Evolutionary conservation across 2,113 vertebrate genomes (phyloP), one percentile per base, ranked within the genome.

Genomic region (Epinephelus moara): DNA sequence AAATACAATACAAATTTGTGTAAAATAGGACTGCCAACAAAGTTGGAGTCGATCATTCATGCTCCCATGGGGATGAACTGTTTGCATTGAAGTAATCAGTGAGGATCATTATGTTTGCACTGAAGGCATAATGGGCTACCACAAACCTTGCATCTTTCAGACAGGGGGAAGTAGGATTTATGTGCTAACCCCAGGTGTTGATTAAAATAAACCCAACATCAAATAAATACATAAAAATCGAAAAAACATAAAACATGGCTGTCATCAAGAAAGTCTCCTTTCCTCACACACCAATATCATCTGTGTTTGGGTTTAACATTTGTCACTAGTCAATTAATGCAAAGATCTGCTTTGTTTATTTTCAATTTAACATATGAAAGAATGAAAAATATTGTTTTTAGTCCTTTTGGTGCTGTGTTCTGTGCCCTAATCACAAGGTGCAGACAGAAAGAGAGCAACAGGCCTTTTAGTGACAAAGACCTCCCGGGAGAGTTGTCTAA

Each of bases 391-490:
- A 25, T 10, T 13, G 66, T 21, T 55, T 70, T 56, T 0, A 56
- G 61, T 55, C 13, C 15, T 75, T 60, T 59, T 15, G 27, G 30
- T 21, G 30, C 13, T 27, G 62, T 75, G 50, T 56, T n/a, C 67
- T 75, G 67, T 91, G 86, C 90, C 90, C 92, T 80, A 50, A 86
- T 90, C 89, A 87, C 9, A 68, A 50, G 67, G 53, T 70, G 82
- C 75, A 72, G 89, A 92, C 76, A 87, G 80, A 90, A 86, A 68
- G 66, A 83, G 75, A 90, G 71, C 87, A 64, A 50, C 66, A 62
- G 70, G 61, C 82, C 82, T 89, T 84, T 82, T 81, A 56, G 85
- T 84, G 91, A 91, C 81, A 88, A 92, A 91, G 84, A 78, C 61
- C 57, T 89, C 92, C 86, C 81, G 37, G 52, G 85, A 89, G 91